Percentiles rank a stretch among this genome's conserved stretches.
phyloP scores from a whole-genome alignment of 53 echinoderm and acorn worm genomes.

The Crossaster papposus region DNA sequence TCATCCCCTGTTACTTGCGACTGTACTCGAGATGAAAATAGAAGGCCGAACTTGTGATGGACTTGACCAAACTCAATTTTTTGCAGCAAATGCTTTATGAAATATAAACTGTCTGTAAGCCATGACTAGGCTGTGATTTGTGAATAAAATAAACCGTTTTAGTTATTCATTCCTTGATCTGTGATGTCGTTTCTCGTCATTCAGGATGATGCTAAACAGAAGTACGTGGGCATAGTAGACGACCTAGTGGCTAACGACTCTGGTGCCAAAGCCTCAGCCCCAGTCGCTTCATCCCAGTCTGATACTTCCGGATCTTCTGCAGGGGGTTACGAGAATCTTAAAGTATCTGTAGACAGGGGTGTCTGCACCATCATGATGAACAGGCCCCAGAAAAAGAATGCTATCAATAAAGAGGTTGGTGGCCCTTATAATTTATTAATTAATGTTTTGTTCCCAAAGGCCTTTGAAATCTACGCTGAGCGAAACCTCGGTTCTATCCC shows the following conservation, averaged over 20 bases:
- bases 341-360: conserved; percentile 69
- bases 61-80: no score
- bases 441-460: neutral
- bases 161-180: neutral
- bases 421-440: neutral
- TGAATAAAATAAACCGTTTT: neutral
- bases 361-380: conserved; percentile 87
- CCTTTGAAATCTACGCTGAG: neutral
- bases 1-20: no score
- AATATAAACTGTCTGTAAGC: no score
- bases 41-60: no score
- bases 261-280: conserved; percentile 34
- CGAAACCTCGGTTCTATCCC: no score
- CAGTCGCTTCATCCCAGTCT: conserved; percentile 1
- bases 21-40: no score
- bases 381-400: conserved; percentile 87
- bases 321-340: conserved; percentile 55
- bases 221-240: conserved; percentile 75
- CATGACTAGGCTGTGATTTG: no score
- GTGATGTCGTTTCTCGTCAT: conserved; percentile 1
- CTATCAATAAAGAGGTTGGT: conserved; percentile 74
- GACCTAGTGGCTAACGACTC: conserved; percentile 74
- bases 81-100: no score
- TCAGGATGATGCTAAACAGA: conserved; percentile 85
- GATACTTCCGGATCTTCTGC: neutral